Evolutionary conservation across 2,797 vertebrate genomes (phyloP).

Genomic region (Darevskia mixta): DNA sequence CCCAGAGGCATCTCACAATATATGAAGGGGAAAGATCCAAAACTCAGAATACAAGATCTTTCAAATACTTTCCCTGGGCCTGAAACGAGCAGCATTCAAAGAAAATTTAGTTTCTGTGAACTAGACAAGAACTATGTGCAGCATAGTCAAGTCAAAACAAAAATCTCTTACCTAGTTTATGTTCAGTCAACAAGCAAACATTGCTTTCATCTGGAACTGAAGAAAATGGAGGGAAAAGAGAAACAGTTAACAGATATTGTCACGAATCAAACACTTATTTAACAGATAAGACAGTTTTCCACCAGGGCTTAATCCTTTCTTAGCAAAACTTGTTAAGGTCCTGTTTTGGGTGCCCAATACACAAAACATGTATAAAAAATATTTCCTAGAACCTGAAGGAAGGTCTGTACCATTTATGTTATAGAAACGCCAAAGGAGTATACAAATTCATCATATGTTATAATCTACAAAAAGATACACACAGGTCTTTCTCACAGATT

Average conservation of each 20-base stretch:
- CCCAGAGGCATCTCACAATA: neutral
- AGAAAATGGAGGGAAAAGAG: slow-evolving; percentile 56
- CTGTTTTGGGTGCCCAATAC: slow-evolving; percentile 33
- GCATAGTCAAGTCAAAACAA: slow-evolving; percentile 35
- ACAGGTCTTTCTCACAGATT: neutral
- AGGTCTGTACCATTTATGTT: neutral
- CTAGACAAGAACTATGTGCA: slow-evolving; percentile 38
- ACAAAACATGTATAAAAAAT: neutral
- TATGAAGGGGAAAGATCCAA: neutral
- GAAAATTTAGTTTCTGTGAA: slow-evolving; percentile 63
- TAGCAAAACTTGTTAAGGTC: neutral
- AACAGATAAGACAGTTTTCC: slow-evolving; percentile 66
- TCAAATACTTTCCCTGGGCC: neutral
- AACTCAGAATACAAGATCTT: neutral
- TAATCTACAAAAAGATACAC: no score
- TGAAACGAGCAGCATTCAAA: neutral
- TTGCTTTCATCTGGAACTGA: slow-evolving; percentile 94
- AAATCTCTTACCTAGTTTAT: slow-evolving; percentile 85
- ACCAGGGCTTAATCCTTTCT: slow-evolving; percentile 26
- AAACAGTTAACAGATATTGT: slow-evolving; percentile 69
- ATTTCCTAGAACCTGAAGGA: neutral
- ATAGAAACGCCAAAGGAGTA: slow-evolving; percentile 39
- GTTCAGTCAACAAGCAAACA: slow-evolving; percentile 81
- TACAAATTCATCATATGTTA: no score
- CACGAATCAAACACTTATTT: slow-evolving; percentile 64